Evolutionary conservation across 2,797 vertebrate species (phyloP), one percentile per base, ranked within the genome.

Genomic region (Macropodus opercularis): DNA sequence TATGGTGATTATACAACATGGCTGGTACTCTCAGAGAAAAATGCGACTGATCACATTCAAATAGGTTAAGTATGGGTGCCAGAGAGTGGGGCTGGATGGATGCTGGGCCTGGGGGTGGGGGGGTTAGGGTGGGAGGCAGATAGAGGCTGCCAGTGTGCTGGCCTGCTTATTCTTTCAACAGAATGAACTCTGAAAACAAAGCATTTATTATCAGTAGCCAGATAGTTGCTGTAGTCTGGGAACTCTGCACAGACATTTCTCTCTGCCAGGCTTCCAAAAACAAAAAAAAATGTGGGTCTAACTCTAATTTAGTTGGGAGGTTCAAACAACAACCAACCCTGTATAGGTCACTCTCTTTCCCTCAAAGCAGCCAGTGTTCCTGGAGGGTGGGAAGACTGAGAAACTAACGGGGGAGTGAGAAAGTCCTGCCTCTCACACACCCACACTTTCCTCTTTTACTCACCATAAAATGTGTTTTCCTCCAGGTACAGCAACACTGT

Each of bases 121-220:
- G 3, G 27, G 40, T n/a, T 21, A 47, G 6, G 29, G 3, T 12
- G 19, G 63, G 32, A 40, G 35, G 22, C n/a, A 32, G 73, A 77
- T 68, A 75, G 64, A 79, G 76, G n/a, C n/a, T 52, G 72, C 60
- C 75, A 81, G 68, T 84, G 74, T 85, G 62, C 60, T 73, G 79
- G 70, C 81, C 79, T 86, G 84, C 85, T 86, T 85, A 71, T 53
- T 44, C 83, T 78, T 79, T 86, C 56, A 62, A 56, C 64, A 87
- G 81, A 89, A 89, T 85, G 81, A 82, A 73, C 72, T 85, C 85
- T 72, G 54, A 63, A 53, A 85, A 88, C 87, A 89, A 90, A 88
- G 84, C 78, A 84, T 76, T 87, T 87, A 85, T 89, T 86, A 86
- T 90, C 80, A 74, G 44, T 43, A 57, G 80, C 66, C 66, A 49